phyloP scores from a whole-genome alignment of 2,113 vertebrate species.

The Leptobrachium leishanense region DNA sequence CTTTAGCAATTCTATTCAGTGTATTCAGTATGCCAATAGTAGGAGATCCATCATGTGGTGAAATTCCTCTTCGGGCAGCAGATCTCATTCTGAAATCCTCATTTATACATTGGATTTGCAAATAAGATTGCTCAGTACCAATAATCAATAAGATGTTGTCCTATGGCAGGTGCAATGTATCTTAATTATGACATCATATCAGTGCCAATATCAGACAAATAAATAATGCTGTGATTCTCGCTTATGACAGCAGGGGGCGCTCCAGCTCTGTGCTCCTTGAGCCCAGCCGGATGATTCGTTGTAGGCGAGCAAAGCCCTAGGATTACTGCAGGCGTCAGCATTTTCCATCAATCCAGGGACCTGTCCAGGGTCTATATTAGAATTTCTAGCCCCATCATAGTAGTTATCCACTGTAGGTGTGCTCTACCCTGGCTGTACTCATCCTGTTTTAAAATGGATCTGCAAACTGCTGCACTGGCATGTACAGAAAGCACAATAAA shows the following conservation, averaged over 20 bases:
- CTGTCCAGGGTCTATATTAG: not conserved
- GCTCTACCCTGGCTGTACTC: not conserved
- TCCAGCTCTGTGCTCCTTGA: not conserved
- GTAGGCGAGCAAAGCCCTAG: constrained; percentile 11
- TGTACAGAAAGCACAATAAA: not conserved
- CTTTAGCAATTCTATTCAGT: no score
- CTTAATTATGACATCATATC: no score
- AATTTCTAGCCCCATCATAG: not conserved
- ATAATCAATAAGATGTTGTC: no score
- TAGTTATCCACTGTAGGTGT: not conserved
- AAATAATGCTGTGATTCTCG: no score
- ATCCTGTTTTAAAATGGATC: not conserved
- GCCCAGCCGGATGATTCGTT: constrained; percentile 1
- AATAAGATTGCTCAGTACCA: no score
- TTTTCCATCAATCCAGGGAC: constrained; percentile 1
- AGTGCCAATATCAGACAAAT: no score
- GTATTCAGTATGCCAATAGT: no score
- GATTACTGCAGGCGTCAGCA: constrained; percentile 20
- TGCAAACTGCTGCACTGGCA: not conserved
- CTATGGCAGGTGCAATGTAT: no score
- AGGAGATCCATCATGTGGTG: no score
- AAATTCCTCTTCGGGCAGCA: no score
- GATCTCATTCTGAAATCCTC: no score
- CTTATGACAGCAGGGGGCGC: constrained; percentile 20
- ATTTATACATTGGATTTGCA: no score